Base-by-base conservation (phyloP, 2,797 vertebrate genomes). In the Lophius americanus region DNA sequence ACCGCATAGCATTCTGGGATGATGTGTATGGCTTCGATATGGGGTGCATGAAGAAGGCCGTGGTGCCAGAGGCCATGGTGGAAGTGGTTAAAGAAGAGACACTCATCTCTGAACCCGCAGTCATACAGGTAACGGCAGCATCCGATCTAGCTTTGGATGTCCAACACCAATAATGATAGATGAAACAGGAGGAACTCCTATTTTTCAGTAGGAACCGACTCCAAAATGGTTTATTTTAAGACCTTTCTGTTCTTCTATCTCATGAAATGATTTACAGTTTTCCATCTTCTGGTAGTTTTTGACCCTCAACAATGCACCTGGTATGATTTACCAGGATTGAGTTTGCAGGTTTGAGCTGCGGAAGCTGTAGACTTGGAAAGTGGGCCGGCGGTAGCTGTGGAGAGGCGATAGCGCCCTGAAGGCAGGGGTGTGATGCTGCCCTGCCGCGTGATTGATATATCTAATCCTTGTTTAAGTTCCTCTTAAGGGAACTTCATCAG, bases 21-120 rank as follows among this genome's bases (percentile, higher is more conserved):
- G 84, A 97, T 3, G 97, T 99, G 0, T 99, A 98, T 7, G 96
- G 96, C 62, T 99, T 99, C 86, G 93, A 94, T 81, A 99, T 99
- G 98, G 91, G 94, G 2, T 98, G 96, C 78, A 98, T 99, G 96
- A 98, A 97, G 92, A 95, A 93, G 67, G 93, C 91, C 1, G 96
- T 97, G 71, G 80, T 96, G 70, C 95, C 95, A 2, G 98, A 99
- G 84, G 95, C 96, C 4, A 56, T 94, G 42, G 96, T 99, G 66
- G 95, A 98, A 70, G 79, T 95, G 69, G 63, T 98, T 64, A 92
- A 94, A 12, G 89, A 93, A 1, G 93, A 93, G 55, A 94, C 94
- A 0, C 76, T 98, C 37, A 91, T 98, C 76, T 98, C 97, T 60
- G 88, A 96, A 8, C 86, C 95, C n/a, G 64, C 79, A 58, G 85